These are phyloP conservation scores for Melozone crissalis DNA, from an alignment of 2,113 vertebrate species.

Conservation along the genomic window DNA sequence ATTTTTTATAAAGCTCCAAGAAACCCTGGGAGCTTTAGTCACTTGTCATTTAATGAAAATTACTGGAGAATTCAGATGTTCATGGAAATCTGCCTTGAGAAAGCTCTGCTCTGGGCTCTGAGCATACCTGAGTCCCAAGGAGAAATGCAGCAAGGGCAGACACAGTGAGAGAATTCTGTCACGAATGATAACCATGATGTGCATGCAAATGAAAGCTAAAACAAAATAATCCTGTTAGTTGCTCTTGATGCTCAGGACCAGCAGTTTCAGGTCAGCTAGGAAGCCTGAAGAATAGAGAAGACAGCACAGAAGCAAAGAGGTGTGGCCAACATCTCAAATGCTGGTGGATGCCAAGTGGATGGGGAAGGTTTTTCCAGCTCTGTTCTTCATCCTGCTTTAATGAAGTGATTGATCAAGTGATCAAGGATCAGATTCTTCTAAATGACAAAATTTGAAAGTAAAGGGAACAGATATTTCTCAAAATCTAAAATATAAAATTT, in stretches of 20 bases:
- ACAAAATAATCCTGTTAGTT: neutral
- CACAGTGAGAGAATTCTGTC: neutral
- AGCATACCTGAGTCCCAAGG: neutral
- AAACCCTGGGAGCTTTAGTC: neutral
- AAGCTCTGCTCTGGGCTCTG: neutral
- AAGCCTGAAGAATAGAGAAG: neutral
- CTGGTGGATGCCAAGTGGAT: neutral
- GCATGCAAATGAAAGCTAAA: neutral
- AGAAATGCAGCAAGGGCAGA: neutral
- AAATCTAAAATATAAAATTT: neutral
- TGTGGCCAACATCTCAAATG: neutral
- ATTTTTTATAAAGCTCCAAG: neutral
- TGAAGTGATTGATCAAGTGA: neutral
- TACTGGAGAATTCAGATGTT: neutral
- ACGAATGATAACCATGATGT: neutral
- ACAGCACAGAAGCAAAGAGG: neutral
- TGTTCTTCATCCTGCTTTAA: neutral
- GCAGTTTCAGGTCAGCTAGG: neutral
- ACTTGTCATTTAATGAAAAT: neutral
- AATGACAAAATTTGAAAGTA: neutral
- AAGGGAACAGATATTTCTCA: neutral
- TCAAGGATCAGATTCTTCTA: neutral
- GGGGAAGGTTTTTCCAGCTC: neutral
- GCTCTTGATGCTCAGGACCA: neutral
- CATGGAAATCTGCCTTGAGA: neutral